These are phyloP conservation scores for Nudaria mundana DNA, from an alignment of 2,888 invertebrate species.

Conservation along the genomic window DNA sequence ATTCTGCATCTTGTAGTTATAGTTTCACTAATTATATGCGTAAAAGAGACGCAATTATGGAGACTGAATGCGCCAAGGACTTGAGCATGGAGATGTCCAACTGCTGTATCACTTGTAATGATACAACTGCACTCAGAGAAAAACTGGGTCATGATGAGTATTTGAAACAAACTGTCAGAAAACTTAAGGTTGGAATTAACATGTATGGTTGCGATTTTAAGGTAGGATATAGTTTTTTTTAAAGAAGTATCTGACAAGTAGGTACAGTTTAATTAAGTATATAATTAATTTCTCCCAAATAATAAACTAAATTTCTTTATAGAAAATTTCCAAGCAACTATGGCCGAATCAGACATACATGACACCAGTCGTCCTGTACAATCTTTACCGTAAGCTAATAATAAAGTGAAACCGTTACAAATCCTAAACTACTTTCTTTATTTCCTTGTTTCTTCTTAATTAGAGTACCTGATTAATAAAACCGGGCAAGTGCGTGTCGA, in stretches of 20 bases:
- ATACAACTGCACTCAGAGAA: slow-evolving; percentile 48
- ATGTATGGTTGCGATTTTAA: slow-evolving; percentile 74
- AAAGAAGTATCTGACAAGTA: no score
- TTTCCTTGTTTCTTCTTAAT: no score
- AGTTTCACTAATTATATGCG: slow-evolving; percentile 66
- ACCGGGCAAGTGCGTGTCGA: no score
- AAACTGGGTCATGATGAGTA: slow-evolving; percentile 51
- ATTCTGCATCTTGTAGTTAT: slow-evolving; percentile 34
- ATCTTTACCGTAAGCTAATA: slow-evolving; percentile 64
- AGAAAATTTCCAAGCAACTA: slow-evolving; percentile 67
- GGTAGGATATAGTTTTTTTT: slow-evolving; percentile 39
- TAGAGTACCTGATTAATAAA: no score
- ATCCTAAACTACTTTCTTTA: no score
- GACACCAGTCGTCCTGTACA: slow-evolving; percentile 62
- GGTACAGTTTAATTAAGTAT: no score
- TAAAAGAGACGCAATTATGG: slow-evolving; percentile 45
- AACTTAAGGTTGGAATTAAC: slow-evolving; percentile 68
- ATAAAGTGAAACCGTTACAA: slow-evolving; percentile 58
- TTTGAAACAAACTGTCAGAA: slow-evolving; percentile 56
- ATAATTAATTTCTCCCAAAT: no score
- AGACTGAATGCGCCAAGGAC: slow-evolving; percentile 17
- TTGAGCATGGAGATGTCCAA: slow-evolving; percentile 25
- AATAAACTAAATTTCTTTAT: slow-evolving; percentile 36
- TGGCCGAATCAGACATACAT: slow-evolving; percentile 66
- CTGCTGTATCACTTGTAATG: slow-evolving; percentile 59